These are phyloP conservation scores for Enteromius treurensis DNA, from an alignment of 2,797 vertebrate genomes.

Conservation along the genomic window DNA sequence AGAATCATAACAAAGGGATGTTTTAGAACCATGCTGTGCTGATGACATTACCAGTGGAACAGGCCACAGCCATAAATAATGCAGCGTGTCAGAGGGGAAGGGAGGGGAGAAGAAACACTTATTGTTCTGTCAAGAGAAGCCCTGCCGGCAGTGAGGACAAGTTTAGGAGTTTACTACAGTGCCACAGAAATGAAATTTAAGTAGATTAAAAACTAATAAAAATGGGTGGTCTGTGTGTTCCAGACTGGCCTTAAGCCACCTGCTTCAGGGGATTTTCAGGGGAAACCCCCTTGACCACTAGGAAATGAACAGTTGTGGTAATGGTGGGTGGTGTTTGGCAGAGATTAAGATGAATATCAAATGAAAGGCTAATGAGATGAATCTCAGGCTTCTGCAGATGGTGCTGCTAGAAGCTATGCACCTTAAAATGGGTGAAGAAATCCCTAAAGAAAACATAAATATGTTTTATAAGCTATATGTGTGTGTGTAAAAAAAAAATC, in stretches of 20 bases:
- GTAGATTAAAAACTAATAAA: neutral
- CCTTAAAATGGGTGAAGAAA: neutral
- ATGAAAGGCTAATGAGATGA: conserved; percentile 43
- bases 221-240: neutral
- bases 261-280: conserved; percentile 16
- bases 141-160: neutral
- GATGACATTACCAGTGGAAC: too few relatives aligned
- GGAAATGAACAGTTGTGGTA: conserved; percentile 7
- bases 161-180: neutral
- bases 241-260: neutral
- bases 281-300: neutral
- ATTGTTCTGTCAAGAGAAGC: conserved; percentile 50
- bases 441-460: conserved; percentile 17
- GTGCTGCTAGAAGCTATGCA: conserved; percentile 5
- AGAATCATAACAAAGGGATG: conserved; percentile 39
- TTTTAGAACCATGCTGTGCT: neutral
- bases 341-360: conserved; percentile 32
- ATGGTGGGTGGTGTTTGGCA: conserved; percentile 15
- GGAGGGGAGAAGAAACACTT: conserved; percentile 19
- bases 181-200: neutral
- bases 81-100: conserved; percentile 16
- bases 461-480: conserved; percentile 18
- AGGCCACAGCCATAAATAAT: conserved; percentile 48
- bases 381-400: conserved; percentile 48
- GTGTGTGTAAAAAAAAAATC: neutral